Percentiles rank a stretch among this genome's conserved stretches.
Evolutionary conservation across 2,888 invertebrate species (phyloP).

Genomic region (Orchestes rusci): DNA sequence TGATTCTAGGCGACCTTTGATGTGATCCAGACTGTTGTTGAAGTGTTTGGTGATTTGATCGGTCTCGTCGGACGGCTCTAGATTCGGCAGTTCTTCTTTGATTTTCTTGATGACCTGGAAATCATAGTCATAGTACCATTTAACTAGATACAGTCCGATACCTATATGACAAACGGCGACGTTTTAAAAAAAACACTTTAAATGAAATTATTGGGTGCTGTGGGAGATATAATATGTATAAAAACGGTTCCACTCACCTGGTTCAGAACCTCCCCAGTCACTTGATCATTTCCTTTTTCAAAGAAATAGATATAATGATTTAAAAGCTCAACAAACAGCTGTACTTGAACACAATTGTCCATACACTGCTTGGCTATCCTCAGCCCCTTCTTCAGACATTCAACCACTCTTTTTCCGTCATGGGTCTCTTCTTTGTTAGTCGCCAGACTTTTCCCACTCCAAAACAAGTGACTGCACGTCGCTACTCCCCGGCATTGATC

Average conservation of each 20-base stretch:
- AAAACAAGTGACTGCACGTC: conserved; percentile 92
- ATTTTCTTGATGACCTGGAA: conserved; percentile 67
- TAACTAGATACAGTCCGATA: no score
- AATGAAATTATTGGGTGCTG: no score
- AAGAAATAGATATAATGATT: conserved; percentile 91
- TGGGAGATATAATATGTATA: no score
- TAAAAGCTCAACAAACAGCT: conserved; percentile 89
- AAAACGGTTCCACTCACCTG: no score
- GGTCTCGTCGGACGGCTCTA: conserved; percentile 92
- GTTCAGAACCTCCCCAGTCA: conserved; percentile 41
- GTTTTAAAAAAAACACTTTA: no score
- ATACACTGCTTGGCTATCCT: conserved; percentile 96
- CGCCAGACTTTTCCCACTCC: conserved; percentile 71
- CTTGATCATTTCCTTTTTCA: conserved; percentile 63
- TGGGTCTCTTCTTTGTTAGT: conserved; percentile 57
- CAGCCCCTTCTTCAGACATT: conserved; percentile 92
- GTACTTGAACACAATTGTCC: conserved; percentile 94
- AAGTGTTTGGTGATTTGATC: conserved; percentile 96
- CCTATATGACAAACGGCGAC: no score
- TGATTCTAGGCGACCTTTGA: conserved; percentile 62
- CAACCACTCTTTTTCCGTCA: conserved; percentile 76
- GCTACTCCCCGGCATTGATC: conserved; percentile 96
- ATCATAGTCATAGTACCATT: no score
- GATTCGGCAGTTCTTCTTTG: conserved; percentile 84
- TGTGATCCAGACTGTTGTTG: conserved; percentile 79